phyloP scores from a whole-genome alignment of 2,113 vertebrate species.

The Tenrec ecaudatus region DNA sequence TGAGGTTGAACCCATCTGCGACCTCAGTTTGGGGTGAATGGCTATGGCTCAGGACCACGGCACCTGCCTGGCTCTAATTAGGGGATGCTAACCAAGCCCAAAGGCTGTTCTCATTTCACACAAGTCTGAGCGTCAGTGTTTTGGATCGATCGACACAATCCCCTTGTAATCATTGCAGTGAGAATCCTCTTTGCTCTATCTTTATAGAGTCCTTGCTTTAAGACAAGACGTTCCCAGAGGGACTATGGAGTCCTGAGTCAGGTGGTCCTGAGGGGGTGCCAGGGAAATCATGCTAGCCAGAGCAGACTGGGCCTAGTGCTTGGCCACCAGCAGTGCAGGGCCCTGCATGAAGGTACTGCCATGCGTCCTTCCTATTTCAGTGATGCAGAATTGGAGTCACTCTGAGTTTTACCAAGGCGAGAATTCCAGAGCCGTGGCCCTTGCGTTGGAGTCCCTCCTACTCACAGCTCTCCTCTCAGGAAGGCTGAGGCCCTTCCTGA shows the following conservation, averaged over 20 bases:
- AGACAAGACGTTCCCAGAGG: neutral
- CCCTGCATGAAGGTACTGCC: neutral
- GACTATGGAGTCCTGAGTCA: conserved; percentile 2
- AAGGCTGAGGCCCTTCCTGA: neutral
- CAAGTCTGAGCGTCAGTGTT: neutral
- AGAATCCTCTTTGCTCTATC: neutral
- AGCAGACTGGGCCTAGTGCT: no score
- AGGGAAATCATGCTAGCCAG: neutral
- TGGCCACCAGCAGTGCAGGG: no score
- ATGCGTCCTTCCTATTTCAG: neutral
- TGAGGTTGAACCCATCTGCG: neutral
- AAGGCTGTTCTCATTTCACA: neutral
- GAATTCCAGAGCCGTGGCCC: neutral
- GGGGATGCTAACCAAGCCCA: neutral
- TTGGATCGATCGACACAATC: neutral
- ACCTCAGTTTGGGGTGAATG: neutral
- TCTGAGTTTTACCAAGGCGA: neutral
- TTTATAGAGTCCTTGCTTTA: neutral
- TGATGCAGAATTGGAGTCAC: neutral
- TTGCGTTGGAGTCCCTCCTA: neutral
- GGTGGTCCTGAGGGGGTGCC: neutral
- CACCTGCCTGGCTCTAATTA: neutral
- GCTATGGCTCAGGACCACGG: neutral
- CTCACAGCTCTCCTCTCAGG: neutral
- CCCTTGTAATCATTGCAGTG: neutral